phyloP scores from a whole-genome alignment of 2,113 vertebrate species.

The Daboia siamensis region DNA sequence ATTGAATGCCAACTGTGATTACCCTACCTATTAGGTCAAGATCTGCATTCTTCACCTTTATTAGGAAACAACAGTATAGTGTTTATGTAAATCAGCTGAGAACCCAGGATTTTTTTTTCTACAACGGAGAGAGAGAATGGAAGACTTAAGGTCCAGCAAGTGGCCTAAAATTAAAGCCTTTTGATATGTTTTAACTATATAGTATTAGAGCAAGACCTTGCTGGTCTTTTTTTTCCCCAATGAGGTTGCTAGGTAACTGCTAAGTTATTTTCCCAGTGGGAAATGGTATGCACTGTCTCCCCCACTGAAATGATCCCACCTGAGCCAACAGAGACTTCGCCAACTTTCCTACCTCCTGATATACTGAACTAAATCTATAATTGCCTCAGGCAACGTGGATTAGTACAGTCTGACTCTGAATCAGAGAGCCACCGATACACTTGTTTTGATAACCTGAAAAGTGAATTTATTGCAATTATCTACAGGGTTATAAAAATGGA shows the following conservation, averaged over 20 bases:
- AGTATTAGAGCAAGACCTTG: background rate
- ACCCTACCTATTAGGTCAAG: background rate
- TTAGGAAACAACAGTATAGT: slow-evolving; percentile 7
- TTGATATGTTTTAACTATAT: background rate
- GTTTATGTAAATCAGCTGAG: slow-evolving; percentile 26
- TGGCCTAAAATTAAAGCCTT: background rate
- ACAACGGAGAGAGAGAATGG: background rate
- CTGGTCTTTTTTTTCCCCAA: background rate
- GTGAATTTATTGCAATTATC: background rate
- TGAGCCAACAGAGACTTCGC: background rate
- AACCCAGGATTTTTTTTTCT: slow-evolving; percentile 1
- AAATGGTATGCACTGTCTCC: background rate
- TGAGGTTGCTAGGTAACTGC: background rate
- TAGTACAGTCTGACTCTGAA: background rate
- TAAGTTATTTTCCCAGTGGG: background rate
- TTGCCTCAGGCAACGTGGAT: background rate
- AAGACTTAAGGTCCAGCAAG: background rate
- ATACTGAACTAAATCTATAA: background rate
- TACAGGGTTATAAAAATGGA: background rate
- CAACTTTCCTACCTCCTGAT: background rate
- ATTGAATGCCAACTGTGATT: background rate
- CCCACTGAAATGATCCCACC: background rate
- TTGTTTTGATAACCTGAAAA: background rate
- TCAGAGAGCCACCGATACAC: background rate
- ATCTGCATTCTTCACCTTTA: slow-evolving; percentile 5